Base-by-base conservation (phyloP, 2,113 vertebrate genomes). In the Gasterosteus nipponicus region DNA sequence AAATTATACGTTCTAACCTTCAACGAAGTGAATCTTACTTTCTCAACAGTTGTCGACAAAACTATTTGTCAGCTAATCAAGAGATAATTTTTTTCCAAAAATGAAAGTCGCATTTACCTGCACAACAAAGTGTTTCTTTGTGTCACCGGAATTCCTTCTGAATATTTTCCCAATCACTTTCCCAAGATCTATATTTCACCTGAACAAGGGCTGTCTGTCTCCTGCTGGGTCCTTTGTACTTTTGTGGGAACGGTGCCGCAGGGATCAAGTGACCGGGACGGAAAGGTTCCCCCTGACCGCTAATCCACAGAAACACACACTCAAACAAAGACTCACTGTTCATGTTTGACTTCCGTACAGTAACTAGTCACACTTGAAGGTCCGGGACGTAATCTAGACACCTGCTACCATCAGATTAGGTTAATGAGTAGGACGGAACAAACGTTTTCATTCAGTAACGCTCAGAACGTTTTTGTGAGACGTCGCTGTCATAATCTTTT, bases 261-360 rank as follows among this genome's bases (percentile, higher is more conserved):
- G 65, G 90, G 90, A 91, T 93, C 92, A 80, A 77, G 89, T 93
- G 81, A 87, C 93, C 76, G 78, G 68, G 71, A 91, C 77, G 79
- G 85, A 86, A 65, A 82, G 81, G 84, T 88, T 84, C 72, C 78
- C 22, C 86, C 80, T 86, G 79, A 76, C 85, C 11, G 53, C 84
- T 88, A 82, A 89, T 87, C 86, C 82, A 38, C 70, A 64, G 42
- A 72, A 44, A 78, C 38, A 63, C 67, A 49, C 9, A 51, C 58
- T 59, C 11, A 74, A 7, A 85, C 77, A 81, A 71, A 79, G 73
- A 60, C 16, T 39, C 14, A 57, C 69, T 81, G 82, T 84, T 65
- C 56, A 10, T 10, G 53, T 75, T 67, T 71, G 15, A 81, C 58
- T 65, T 77, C 26, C 61, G 84, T 44, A 75, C 64, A 69, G 22